Evolutionary conservation across 2,888 invertebrate genomes (phyloP).

Genomic region (Mystacides longicornis): DNA sequence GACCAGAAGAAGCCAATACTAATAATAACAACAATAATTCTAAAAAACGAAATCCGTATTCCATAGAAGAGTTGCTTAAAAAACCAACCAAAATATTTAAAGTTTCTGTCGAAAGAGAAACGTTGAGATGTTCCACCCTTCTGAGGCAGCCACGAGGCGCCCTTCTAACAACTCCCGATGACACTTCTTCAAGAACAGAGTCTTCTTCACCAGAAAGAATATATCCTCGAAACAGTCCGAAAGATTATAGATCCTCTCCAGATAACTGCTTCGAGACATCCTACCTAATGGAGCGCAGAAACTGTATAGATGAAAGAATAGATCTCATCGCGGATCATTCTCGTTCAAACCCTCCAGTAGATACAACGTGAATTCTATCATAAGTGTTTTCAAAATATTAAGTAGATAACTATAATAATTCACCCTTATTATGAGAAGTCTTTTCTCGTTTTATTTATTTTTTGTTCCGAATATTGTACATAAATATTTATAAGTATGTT

Average conservation of each 20-base stretch:
- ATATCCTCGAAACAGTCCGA: too few relatives aligned
- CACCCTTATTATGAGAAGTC: too few relatives aligned
- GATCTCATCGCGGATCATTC: neutral
- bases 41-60: constrained; percentile 74
- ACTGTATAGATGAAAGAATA: constrained; percentile 11
- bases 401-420: too few relatives aligned
- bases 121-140: constrained; percentile 32
- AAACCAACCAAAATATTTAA: constrained; percentile 61
- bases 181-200: constrained; percentile 6
- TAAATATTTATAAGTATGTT: too few relatives aligned
- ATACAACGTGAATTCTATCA: too few relatives aligned
- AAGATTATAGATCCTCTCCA: constrained; percentile 19
- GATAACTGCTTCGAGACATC: constrained; percentile 17
- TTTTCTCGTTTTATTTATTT: too few relatives aligned
- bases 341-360: neutral
- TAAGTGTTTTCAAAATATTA: too few relatives aligned
- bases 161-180: constrained; percentile 39
- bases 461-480: too few relatives aligned
- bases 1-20: constrained; percentile 30
- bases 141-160: constrained; percentile 54
- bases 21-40: constrained; percentile 43
- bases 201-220: constrained; percentile 6
- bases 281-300: neutral
- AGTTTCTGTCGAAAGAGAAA: constrained; percentile 29
- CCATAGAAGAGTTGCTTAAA: constrained; percentile 78